Evolutionary conservation across 64 coral and sea anemone species (phyloP).

Genomic region (Cladopsammia gracilis): DNA sequence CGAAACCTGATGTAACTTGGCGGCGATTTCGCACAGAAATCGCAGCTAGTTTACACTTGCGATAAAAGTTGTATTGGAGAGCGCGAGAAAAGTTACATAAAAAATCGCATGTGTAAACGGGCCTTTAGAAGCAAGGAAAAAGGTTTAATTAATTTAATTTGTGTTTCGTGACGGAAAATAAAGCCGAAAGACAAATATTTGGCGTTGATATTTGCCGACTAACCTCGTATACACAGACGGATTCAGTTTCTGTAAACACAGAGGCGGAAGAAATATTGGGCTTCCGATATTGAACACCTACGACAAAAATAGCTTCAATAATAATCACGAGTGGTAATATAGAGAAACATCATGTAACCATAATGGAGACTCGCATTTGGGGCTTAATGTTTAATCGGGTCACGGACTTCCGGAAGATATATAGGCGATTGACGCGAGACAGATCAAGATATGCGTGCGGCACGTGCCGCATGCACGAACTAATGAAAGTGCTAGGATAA

Average conservation of each 20-base stretch:
- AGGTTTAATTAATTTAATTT: background rate
- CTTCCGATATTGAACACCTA: background rate
- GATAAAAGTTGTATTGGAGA: no score
- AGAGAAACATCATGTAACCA: background rate
- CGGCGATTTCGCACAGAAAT: no score
- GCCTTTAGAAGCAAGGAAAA: background rate
- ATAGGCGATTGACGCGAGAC: background rate
- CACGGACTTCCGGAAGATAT: background rate
- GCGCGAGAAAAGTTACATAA: background rate
- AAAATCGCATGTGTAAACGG: background rate
- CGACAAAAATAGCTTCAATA: background rate
- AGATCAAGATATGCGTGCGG: background rate
- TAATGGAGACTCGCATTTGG: background rate
- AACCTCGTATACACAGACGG: background rate
- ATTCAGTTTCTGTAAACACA: background rate
- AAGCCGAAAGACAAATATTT: constrained; percentile 24
- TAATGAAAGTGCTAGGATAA: no score
- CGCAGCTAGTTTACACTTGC: no score
- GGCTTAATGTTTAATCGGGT: background rate
- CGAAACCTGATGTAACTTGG: no score
- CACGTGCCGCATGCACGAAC: background rate
- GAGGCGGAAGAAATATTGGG: background rate
- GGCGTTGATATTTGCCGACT: background rate
- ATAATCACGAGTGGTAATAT: background rate
- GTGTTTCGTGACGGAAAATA: background rate